These are phyloP conservation scores for Carassius auratus DNA, from an alignment of 2,113 vertebrate species.

Conservation along the genomic window DNA sequence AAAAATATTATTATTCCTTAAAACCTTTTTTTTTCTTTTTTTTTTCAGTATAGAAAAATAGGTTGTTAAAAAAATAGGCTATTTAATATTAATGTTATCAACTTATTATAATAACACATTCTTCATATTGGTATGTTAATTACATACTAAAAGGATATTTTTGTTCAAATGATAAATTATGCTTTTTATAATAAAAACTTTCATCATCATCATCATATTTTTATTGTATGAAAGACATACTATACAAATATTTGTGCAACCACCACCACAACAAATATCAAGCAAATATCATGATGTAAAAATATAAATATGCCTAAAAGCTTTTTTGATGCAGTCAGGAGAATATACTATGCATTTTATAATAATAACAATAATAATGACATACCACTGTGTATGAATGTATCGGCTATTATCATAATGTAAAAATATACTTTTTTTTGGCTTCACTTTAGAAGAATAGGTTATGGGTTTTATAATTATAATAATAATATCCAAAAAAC, in stretches of 20 bases:
- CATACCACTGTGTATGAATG: too few species aligned
- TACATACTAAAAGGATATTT: background rate
- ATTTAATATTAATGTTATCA: too few species aligned
- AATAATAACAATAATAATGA: too few species aligned
- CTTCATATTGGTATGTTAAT: background rate
- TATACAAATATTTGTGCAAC: background rate
- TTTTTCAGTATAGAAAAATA: background rate
- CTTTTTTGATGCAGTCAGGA: background rate
- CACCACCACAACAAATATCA: too few species aligned
- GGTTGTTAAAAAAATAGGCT: background rate
- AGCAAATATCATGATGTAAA: background rate
- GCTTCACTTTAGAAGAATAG: background rate
- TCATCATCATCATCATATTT: background rate
- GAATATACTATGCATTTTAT: too few species aligned
- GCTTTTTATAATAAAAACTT: background rate
- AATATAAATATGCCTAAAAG: background rate
- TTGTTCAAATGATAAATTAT: background rate
- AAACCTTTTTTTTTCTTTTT: background rate
- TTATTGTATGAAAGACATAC: background rate
- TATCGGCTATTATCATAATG: background rate
- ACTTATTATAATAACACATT: too few species aligned
- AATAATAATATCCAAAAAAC: background rate
- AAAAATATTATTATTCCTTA: background rate
- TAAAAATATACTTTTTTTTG: background rate
- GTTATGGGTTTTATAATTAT: background rate